Evolutionary conservation across 2,888 invertebrate species (phyloP), one percentile per base, ranked within the genome.

Genomic region (Acrobasis consociella): DNA sequence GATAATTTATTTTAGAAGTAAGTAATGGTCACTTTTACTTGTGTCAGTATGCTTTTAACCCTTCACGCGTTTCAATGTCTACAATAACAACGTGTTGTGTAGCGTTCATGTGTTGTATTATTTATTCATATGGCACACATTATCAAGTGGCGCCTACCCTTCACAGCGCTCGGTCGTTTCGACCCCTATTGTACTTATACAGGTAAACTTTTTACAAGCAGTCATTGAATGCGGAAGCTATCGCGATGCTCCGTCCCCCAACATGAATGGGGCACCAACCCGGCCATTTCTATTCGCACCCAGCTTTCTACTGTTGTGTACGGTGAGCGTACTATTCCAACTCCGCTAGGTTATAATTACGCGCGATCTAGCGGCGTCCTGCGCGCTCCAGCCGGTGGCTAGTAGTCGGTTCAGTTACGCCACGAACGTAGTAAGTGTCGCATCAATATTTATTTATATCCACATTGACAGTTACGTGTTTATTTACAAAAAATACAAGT

Each of bases 311-410:
- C 70, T 66, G 66, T 65, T 66, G 72, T 75, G 76, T 78, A 80
- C 75, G 76, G 69, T 74, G 77, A 82, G 87, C 89, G 87, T 82
- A 81, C 85, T 83, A 85, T 81, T 84, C 75, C 73, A 86, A 85
- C 75, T 86, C 74, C 77, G 86, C 85, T 87, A 87, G 87, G 85
- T 88, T 89, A 89, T 89, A 90, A 86, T 87, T 87, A 82, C 84
- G 85, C 83, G 79, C 85, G 80, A 80, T 80, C 79, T 81, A 79
- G 83, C 83, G 82, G 83, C 84, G 83, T 82, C 83, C 84, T 76
- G 83, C 75, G 80, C 81, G 80, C 81, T 70, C 69, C 75, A 67
- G 73, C 68, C 69, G 69, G 75, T 72, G 72, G 70, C 68, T 70
- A 31, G 31, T 31, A 60, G 60, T 66, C 65, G 80, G 62, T 56